These are phyloP conservation scores for Alloplasta piceator DNA, from an alignment of 2,888 invertebrate species.

Conservation along the genomic window DNA sequence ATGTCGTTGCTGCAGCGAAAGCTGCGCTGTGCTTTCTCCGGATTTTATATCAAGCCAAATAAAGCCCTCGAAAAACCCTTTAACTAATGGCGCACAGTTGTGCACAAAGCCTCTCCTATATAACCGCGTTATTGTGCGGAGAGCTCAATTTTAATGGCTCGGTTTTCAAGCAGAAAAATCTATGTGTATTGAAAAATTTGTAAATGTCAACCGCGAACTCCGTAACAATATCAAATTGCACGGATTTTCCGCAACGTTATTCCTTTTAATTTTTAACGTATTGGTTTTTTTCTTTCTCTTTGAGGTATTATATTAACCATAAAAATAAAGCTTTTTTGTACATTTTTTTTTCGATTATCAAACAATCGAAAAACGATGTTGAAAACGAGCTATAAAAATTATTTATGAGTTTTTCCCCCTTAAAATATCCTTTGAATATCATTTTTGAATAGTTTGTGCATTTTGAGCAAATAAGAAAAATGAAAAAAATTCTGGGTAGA, in stretches of 20 bases:
- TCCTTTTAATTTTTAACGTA: neutral
- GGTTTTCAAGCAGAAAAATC: conserved; percentile 9
- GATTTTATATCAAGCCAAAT: conserved; percentile 72
- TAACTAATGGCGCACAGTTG: conserved; percentile 71
- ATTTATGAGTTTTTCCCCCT: too few relatives aligned
- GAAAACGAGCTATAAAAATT: too few relatives aligned
- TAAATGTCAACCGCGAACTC: conserved; percentile 20
- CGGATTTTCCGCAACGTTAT: conserved; percentile 58
- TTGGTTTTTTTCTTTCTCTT: too few relatives aligned
- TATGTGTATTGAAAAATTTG: conserved; percentile 1
- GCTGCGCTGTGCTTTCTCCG: conserved; percentile 53
- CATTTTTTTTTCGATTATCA: too few relatives aligned
- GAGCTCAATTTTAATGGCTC: conserved; percentile 60
- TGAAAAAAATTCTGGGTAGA: too few relatives aligned
- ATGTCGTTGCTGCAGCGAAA: conserved; percentile 40
- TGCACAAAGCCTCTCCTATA: conserved; percentile 7
- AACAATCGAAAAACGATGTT: too few relatives aligned
- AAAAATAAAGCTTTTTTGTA: too few relatives aligned
- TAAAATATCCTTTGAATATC: too few relatives aligned
- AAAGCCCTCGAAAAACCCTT: conserved; percentile 73
- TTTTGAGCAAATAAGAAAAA: too few relatives aligned
- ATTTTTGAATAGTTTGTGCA: too few relatives aligned
- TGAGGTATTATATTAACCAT: too few relatives aligned
- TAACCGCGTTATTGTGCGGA: conserved; percentile 8
- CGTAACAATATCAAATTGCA: conserved; percentile 25